phyloP scores from a whole-genome alignment of 2,797 vertebrate genomes.

The Cichlasoma orientale region DNA sequence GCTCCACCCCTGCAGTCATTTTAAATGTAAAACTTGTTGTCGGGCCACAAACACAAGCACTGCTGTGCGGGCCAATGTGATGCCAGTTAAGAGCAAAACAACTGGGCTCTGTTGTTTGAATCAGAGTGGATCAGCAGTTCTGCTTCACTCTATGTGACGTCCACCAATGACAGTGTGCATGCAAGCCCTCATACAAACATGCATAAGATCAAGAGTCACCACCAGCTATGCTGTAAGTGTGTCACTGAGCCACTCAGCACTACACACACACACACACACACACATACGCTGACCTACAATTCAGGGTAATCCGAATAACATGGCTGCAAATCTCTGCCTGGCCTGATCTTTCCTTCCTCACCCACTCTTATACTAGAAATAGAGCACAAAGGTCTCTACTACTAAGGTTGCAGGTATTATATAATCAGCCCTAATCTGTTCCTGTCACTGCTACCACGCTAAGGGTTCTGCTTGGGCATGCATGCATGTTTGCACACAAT shows the following conservation, averaged over 20 bases:
- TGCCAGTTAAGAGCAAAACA: slow-evolving; percentile 30
- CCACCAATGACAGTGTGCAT: background rate
- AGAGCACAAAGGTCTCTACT: slow-evolving; percentile 45
- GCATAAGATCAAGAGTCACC: background rate
- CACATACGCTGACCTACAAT: slow-evolving; percentile 60
- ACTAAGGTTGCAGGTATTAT: slow-evolving; percentile 53
- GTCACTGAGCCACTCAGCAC: slow-evolving; percentile 11
- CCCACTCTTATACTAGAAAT: slow-evolving; percentile 26
- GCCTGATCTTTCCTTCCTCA: slow-evolving; percentile 40
- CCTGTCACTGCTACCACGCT: slow-evolving; percentile 19
- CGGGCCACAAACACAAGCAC: slow-evolving; percentile 30
- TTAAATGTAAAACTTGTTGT: slow-evolving; percentile 50
- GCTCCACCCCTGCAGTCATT: slow-evolving; percentile 7
- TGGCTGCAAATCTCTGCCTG: slow-evolving; percentile 42
- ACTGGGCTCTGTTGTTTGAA: slow-evolving; percentile 32
- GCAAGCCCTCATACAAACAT: background rate
- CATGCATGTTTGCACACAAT: slow-evolving; percentile 30
- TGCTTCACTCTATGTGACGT: slow-evolving; percentile 15
- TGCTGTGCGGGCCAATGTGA: slow-evolving; percentile 15
- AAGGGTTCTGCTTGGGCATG: slow-evolving; percentile 21
- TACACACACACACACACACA: slow-evolving; percentile 15
- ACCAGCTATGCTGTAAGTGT: slow-evolving; percentile 16
- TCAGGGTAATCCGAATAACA: slow-evolving; percentile 39
- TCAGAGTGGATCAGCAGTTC: slow-evolving; percentile 18
- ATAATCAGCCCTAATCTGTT: slow-evolving; percentile 63